Conservation (phyloP, 2,888 invertebrate species). For the Uropetala carovei region DNA sequence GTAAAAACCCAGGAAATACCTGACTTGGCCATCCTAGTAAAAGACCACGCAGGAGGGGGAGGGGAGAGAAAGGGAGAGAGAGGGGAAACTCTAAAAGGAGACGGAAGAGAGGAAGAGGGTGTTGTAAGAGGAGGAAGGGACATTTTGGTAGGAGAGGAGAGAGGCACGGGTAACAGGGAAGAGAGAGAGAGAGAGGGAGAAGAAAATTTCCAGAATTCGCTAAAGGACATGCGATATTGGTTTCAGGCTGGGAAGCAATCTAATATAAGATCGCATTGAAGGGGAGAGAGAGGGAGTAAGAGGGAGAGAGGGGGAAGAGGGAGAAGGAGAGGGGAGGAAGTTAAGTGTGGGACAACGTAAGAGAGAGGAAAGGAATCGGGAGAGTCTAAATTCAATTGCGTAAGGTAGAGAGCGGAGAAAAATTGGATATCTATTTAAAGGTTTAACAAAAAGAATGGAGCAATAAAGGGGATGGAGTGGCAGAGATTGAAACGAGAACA, state of each 20-base stretch:
- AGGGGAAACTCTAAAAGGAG: background rate
- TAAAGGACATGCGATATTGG: constrained; percentile 58
- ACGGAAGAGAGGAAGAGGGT: background rate
- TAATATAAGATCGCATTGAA: constrained; percentile 1
- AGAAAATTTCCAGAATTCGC: constrained; percentile 47
- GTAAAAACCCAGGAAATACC: too few relatives aligned
- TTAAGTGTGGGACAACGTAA: too few relatives aligned
- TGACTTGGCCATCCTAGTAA: too few relatives aligned
- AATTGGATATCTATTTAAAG: constrained; percentile 28
- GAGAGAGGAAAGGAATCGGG: background rate
- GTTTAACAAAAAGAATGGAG: background rate
- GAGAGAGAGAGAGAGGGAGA: too few relatives aligned
- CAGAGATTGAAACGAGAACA: too few relatives aligned
- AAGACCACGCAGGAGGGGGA: too few relatives aligned
- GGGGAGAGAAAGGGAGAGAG: too few relatives aligned
- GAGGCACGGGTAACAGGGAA: background rate
- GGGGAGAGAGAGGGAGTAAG: background rate
- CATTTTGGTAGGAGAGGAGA: background rate
- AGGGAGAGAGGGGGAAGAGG: too few relatives aligned
- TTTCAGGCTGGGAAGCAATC: constrained; percentile 45
- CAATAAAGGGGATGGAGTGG: background rate
- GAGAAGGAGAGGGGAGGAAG: too few relatives aligned
- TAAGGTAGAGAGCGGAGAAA: background rate
- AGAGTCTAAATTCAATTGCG: constrained; percentile 50
- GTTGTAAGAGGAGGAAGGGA: background rate